Conservation (phyloP, 2,888 invertebrate species). For the Brachyptera risi region DNA sequence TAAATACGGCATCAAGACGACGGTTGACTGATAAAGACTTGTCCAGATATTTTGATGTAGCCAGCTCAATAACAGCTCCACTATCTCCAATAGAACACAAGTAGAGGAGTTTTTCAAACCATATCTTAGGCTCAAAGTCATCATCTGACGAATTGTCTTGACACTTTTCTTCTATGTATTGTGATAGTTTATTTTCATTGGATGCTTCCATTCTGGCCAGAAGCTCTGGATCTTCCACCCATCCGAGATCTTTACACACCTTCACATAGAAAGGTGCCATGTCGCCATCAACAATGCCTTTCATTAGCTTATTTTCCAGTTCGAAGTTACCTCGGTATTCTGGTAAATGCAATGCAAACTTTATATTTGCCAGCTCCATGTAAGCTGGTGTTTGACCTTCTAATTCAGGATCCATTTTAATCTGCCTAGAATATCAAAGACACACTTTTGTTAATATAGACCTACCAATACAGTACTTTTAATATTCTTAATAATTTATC, state of each 20-base stretch:
- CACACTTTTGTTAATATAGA: too few species aligned
- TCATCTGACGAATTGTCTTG: background rate
- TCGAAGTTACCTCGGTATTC: conserved; percentile 10
- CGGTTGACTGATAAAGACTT: conserved; percentile 53
- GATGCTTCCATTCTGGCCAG: conserved; percentile 9
- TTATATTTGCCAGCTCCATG: conserved; percentile 15
- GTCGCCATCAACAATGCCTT: conserved; percentile 15
- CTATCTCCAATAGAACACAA: conserved; percentile 55
- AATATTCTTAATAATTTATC: too few species aligned
- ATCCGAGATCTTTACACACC: conserved; percentile 23
- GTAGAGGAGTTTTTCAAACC: conserved; percentile 50
- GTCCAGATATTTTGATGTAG: conserved; percentile 53
- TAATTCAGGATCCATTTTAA: too few species aligned
- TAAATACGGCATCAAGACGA: conserved; percentile 54
- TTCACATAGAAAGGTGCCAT: conserved; percentile 26
- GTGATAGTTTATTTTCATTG: conserved; percentile 1
- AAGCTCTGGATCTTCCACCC: conserved; percentile 11
- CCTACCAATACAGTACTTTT: too few species aligned
- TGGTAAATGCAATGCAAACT: conserved; percentile 12
- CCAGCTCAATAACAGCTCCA: conserved; percentile 50
- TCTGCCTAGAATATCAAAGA: too few species aligned
- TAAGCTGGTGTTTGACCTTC: conserved; percentile 12
- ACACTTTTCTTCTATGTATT: conserved; percentile 4
- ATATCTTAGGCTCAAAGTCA: conserved; percentile 17
- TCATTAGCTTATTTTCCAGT: conserved; percentile 12